Evolutionary conservation across 2,797 vertebrate species (phyloP).

Genomic region (Leptatherina wallacei): DNA sequence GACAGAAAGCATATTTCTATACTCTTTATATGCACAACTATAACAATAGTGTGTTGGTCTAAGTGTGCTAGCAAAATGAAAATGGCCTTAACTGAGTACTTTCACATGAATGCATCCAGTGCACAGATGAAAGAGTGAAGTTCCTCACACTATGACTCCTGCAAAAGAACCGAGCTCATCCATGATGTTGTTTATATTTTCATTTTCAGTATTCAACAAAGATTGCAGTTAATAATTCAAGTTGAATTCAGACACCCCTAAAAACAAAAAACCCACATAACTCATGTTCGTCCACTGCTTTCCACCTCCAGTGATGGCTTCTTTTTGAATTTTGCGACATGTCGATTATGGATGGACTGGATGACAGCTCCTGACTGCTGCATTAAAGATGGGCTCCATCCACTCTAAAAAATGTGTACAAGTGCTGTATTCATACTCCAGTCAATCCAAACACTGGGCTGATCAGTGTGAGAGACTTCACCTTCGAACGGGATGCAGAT

Average conservation of each 20-base stretch:
- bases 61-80: background rate
- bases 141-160: slow-evolving; percentile 4
- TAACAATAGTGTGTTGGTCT: background rate
- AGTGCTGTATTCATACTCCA: slow-evolving; percentile 12
- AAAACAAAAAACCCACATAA: background rate
- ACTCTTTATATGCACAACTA: slow-evolving; percentile 6
- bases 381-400: slow-evolving; percentile 7
- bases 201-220: slow-evolving; percentile 12
- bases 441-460: slow-evolving; percentile 25
- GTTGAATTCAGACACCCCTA: slow-evolving; percentile 1
- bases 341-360: background rate
- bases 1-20: background rate
- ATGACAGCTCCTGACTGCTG: slow-evolving; percentile 3
- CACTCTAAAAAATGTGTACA: slow-evolving; percentile 10
- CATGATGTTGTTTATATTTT: background rate
- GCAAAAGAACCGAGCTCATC: background rate
- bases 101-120: background rate
- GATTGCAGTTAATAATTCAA: background rate
- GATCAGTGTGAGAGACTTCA: slow-evolving; percentile 15
- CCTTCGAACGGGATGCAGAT: slow-evolving; percentile 19
- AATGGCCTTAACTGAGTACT: background rate
- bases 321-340: slow-evolving; percentile 7
- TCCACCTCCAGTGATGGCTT: background rate
- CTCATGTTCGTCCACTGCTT: background rate
- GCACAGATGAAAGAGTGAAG: background rate